These are phyloP conservation scores for Amphiura filiformis DNA, from an alignment of 35 echinoderm and acorn worm genomes.

Conservation along the genomic window DNA sequence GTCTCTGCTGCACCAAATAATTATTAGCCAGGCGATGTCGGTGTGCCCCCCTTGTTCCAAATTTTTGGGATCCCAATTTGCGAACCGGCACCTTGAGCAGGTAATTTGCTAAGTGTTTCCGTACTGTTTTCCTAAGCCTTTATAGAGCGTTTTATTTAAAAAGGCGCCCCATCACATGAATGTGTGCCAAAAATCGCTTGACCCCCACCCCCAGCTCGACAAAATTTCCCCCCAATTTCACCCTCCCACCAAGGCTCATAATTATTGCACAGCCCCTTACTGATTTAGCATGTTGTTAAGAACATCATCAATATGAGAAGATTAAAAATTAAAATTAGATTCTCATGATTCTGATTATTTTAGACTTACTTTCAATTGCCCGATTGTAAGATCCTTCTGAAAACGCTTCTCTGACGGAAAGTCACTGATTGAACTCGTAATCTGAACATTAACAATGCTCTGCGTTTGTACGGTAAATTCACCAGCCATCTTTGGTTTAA, in stretches of 20 bases:
- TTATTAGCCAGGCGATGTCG: too few species aligned
- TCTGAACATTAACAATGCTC: slow-evolving; percentile 65
- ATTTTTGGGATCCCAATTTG: too few species aligned
- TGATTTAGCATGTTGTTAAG: neutral
- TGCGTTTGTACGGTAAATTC: slow-evolving; percentile 76
- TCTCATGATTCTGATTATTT: neutral
- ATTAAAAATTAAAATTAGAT: neutral
- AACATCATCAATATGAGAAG: neutral
- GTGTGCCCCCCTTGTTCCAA: too few species aligned
- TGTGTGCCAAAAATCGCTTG: too few species aligned
- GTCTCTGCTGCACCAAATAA: too few species aligned
- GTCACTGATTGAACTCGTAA: slow-evolving; percentile 74
- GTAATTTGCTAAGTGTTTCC: neutral
- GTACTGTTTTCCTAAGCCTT: too few species aligned
- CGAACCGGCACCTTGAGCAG: neutral
- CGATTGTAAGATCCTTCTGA: slow-evolving; percentile 80
- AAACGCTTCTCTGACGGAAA: slow-evolving; percentile 84
- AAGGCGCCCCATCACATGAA: too few species aligned
- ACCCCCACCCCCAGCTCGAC: too few species aligned
- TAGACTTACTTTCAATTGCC: slow-evolving; percentile 63
- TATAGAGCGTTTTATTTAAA: too few species aligned
- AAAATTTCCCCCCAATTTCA: too few species aligned
- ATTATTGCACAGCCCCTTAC: too few species aligned
- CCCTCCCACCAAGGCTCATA: too few species aligned
- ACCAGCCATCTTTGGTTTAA: slow-evolving; percentile 74